Base-by-base conservation (phyloP, 2,797 vertebrate species). In the Gouania willdenowi region DNA sequence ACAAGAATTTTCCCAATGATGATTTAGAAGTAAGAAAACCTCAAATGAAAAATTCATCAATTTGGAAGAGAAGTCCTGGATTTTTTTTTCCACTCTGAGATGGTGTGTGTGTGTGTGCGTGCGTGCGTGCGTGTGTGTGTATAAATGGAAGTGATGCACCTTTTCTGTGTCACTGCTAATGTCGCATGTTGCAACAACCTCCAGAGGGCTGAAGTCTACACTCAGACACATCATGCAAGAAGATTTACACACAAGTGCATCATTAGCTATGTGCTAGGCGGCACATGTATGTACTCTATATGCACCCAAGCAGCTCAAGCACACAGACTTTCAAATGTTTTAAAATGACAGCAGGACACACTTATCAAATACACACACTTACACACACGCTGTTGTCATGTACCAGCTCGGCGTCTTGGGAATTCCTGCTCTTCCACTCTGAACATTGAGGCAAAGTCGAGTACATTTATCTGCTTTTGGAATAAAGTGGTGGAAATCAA, bases 141-240 rank as follows among this genome's bases (percentile, higher is more conserved):
- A 39, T 38, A 69, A 66, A 73, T 65, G 49, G 57, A 50, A 66
- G 57, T 61, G 66, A 78, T 74, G 63, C 72, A 60, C 68, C 48
- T 66, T 71, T 78, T 81, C 72, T 79, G 72, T 82, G 82, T 75
- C 76, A 71, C 64, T 70, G 73, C 58, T 76, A 66, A 78, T 77
- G 72, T 71, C 21, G 26, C 55, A 65, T 63, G 67, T 72, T 53
- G 32, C 55, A 11, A 19, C 16, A 64, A 54, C 51, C 75, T 71
- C 64, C 47, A 35, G 69, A 74, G 74, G 59, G 18, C 53, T 47
- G 48, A 22, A 15, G 41, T 33, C 37, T 14, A 21, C 36, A 51
- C 16, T 22, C 34, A 51, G 36, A 46, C 29, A 30, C 29, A 38
- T 25, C 25, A 37, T n/a, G 39, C 17, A 33, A 9, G n/a, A 28